These are phyloP conservation scores for Hirtodrosophila trivittata DNA, from an alignment of 2,888 invertebrate genomes.

Conservation along the genomic window DNA sequence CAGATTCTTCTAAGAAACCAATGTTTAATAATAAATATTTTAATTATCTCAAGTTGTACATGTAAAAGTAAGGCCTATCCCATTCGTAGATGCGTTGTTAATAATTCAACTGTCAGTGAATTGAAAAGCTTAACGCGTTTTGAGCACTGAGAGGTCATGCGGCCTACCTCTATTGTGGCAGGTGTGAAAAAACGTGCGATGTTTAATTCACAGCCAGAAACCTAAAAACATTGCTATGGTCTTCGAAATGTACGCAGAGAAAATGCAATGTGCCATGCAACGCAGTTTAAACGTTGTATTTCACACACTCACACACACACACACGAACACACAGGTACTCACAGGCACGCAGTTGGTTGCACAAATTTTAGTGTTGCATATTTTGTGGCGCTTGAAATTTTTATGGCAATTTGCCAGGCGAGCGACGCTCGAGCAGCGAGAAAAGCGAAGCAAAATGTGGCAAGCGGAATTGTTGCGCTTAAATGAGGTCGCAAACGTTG, in stretches of 20 bases:
- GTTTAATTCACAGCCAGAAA: conserved; percentile 49
- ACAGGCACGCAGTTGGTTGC: conserved; percentile 45
- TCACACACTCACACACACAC: background rate
- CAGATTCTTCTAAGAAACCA: no score
- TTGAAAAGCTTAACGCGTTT: conserved; percentile 43
- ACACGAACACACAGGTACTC: conserved; percentile 7
- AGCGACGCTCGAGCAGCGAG: conserved; percentile 46
- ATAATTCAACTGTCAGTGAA: conserved; percentile 36
- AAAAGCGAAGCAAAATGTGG: conserved; percentile 37
- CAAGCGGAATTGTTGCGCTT: conserved; percentile 62
- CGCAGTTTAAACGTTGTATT: conserved; percentile 14
- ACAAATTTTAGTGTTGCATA: conserved; percentile 70
- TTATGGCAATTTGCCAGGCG: conserved; percentile 77
- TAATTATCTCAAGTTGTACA: no score
- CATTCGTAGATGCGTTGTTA: no score
- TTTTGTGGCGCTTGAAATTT: conserved; percentile 76
- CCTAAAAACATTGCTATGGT: conserved; percentile 3
- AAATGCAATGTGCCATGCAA: conserved; percentile 50
- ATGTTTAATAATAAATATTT: no score
- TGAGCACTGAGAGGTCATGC: conserved; percentile 33
- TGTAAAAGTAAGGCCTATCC: no score
- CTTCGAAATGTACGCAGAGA: conserved; percentile 43
- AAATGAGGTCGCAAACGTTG: conserved; percentile 51
- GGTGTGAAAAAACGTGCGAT: conserved; percentile 59
- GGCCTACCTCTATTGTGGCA: conserved; percentile 21